phyloP scores from a whole-genome alignment of 1,140 invertebrate genomes.

The Aphis craccivora region DNA sequence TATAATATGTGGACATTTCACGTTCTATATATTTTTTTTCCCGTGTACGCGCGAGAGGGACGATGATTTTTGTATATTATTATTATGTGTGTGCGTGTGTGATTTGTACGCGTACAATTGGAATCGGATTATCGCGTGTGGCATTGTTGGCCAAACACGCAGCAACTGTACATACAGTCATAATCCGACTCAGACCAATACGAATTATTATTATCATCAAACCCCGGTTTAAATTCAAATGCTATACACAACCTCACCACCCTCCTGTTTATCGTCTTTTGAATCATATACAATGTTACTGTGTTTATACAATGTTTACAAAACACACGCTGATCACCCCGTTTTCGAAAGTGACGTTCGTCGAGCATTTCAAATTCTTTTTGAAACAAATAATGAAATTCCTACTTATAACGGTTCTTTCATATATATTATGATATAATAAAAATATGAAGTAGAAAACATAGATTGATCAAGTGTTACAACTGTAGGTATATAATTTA shows the following conservation, averaged over 20 bases:
- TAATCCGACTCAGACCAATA: slow-evolving; percentile 37
- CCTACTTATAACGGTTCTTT: not conserved
- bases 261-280: not conserved
- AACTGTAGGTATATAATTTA: fast-evolving
- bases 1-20: not conserved
- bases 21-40: not conserved
- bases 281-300: not conserved
- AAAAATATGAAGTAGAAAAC: not conserved
- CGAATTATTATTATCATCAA: slow-evolving; percentile 31
- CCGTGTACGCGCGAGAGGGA: not conserved
- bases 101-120: slow-evolving; percentile 49
- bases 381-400: not conserved
- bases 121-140: slow-evolving; percentile 49
- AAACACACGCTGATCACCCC: not conserved
- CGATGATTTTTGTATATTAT: not conserved
- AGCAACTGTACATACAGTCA: slow-evolving; percentile 12
- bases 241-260: not conserved
- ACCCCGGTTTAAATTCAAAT: slow-evolving; percentile 8
- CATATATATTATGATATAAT: not conserved
- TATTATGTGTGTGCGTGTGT: not conserved
- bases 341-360: not conserved
- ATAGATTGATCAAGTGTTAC: not conserved
- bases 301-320: not conserved
- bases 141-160: slow-evolving; percentile 48
- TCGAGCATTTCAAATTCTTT: not conserved